phyloP scores from a whole-genome alignment of 2,888 invertebrate genomes.

The Stenurella melanura region DNA sequence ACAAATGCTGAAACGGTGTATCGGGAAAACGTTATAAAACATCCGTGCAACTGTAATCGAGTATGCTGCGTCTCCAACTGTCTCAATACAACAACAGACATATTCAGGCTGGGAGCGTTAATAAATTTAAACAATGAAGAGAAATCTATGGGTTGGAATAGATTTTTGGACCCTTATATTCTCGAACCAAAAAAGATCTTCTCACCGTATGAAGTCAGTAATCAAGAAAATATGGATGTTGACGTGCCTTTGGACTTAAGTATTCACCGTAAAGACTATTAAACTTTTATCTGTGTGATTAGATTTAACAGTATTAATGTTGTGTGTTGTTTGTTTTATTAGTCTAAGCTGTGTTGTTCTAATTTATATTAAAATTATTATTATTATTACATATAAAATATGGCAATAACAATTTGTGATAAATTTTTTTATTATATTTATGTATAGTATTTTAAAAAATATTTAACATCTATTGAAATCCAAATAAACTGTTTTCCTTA shows the following conservation, averaged over 20 bases:
- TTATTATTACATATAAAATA: constrained; percentile 43
- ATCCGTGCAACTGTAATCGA: constrained; percentile 51
- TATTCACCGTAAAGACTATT: constrained; percentile 72
- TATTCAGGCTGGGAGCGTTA: constrained; percentile 62
- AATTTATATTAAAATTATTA: constrained; percentile 16
- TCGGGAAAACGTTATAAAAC: constrained; percentile 52
- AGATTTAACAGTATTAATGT: constrained; percentile 49
- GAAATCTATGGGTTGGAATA: constrained; percentile 50
- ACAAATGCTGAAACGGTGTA: constrained; percentile 37
- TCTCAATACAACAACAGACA: constrained; percentile 55
- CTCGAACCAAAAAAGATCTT: constrained; percentile 38
- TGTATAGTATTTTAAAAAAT: constrained; percentile 47
- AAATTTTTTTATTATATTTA: constrained; percentile 47
- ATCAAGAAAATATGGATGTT: constrained; percentile 67
- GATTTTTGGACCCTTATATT: constrained; percentile 47
- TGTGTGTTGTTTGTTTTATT: constrained; percentile 50
- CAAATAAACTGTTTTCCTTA: constrained; percentile 22
- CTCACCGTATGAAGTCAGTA: constrained; percentile 43
- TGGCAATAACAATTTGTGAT: constrained; percentile 60
- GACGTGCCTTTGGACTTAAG: constrained; percentile 79
- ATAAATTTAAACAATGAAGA: constrained; percentile 59
- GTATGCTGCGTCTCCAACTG: constrained; percentile 48
- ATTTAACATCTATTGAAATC: constrained; percentile 40
- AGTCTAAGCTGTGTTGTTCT: constrained; percentile 47
- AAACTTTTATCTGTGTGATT: constrained; percentile 50